These are phyloP conservation scores for Cryptus armator DNA, from an alignment of 2,888 invertebrate genomes.

Conservation along the genomic window DNA sequence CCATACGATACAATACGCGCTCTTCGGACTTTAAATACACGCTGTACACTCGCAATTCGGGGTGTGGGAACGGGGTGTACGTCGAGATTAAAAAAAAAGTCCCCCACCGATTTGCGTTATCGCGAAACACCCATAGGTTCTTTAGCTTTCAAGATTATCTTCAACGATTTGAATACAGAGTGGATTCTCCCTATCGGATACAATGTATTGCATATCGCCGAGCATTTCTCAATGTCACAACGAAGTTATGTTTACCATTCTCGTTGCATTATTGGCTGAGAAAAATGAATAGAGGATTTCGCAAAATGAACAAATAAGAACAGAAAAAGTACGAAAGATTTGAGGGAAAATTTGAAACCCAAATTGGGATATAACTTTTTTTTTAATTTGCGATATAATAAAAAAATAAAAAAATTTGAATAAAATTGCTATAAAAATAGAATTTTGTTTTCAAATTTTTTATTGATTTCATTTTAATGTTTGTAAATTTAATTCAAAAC, in stretches of 20 bases:
- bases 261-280: background rate
- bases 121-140: background rate
- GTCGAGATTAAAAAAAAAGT: background rate
- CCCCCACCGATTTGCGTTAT: background rate
- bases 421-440: too few relatives aligned
- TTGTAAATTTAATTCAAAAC: too few relatives aligned
- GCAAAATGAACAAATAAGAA: too few relatives aligned
- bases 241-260: background rate
- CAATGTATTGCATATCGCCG: background rate
- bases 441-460: too few relatives aligned
- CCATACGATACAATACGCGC: constrained; percentile 38
- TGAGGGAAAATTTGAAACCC: too few relatives aligned
- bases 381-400: too few relatives aligned
- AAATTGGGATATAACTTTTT: too few relatives aligned
- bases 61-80: constrained; percentile 58
- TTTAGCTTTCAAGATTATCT: constrained; percentile 49
- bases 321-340: too few relatives aligned
- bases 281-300: background rate
- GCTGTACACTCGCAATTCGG: constrained; percentile 49
- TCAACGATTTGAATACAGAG: constrained; percentile 52
- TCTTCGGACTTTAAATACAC: constrained; percentile 24
- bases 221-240: background rate
- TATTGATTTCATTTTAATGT: too few relatives aligned
- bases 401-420: too few relatives aligned
- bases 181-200: constrained; percentile 10